Evolutionary conservation across 2,797 vertebrate species (phyloP).

Genomic region (Semaprochilodus insignis): DNA sequence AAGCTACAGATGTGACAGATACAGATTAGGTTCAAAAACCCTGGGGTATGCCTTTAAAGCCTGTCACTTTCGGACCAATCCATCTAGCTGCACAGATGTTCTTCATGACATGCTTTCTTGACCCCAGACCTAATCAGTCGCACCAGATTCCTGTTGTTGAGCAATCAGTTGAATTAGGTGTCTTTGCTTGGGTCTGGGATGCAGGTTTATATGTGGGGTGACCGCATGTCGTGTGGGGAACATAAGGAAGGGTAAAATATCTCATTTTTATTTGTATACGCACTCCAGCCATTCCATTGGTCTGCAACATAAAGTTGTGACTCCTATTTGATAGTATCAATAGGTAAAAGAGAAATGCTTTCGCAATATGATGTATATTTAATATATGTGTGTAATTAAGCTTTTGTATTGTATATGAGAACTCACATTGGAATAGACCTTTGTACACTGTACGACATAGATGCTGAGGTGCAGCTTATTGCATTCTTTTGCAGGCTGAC

Average conservation of each 20-base stretch:
- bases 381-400: slow-evolving; percentile 28
- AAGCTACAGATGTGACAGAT: not conserved
- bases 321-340: slow-evolving; percentile 15
- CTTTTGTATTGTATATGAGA: slow-evolving; percentile 39
- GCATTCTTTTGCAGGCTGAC: slow-evolving; percentile 53
- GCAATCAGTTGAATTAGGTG: not conserved
- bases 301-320: slow-evolving; percentile 16
- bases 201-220: slow-evolving; percentile 9
- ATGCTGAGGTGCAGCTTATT: slow-evolving; percentile 60
- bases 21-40: not conserved
- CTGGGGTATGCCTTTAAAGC: not conserved
- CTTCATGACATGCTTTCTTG: not conserved
- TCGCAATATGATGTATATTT: not conserved
- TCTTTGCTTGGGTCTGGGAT: slow-evolving; percentile 24
- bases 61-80: not conserved
- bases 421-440: slow-evolving; percentile 49
- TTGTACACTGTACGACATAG: slow-evolving; percentile 19
- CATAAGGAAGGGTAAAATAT: not conserved
- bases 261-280: slow-evolving; percentile 38
- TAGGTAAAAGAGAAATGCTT: not conserved
- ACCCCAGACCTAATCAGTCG: slow-evolving; percentile 19
- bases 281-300: slow-evolving; percentile 41
- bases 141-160: slow-evolving; percentile 7
- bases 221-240: slow-evolving; percentile 7
- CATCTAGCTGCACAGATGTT: slow-evolving; percentile 2